A percentile compares a stretch with the other conserved stretches of the same genome.
Conservation (phyloP, 37 sponge, comb jelly and placozoan species). For the Aphrocallistes beatrix region DNA sequence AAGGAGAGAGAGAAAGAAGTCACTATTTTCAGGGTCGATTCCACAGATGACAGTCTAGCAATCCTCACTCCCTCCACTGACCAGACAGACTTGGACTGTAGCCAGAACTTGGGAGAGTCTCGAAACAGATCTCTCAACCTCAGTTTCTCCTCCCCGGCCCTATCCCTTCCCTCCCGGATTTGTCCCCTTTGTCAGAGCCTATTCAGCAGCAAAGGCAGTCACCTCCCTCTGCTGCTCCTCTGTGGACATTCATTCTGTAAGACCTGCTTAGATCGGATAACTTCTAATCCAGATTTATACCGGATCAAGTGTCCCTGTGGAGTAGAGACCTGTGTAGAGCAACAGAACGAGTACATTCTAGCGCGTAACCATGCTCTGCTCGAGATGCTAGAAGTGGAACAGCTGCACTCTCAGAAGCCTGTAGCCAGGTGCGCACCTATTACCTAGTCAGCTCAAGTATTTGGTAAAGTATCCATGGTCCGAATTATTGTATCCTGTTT, state of each 20-base stretch:
- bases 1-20: not conserved
- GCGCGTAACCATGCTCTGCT: constrained; percentile 44
- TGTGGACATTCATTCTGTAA: constrained; percentile 69
- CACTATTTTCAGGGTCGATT: not conserved
- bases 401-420: constrained; percentile 22
- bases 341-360: constrained; percentile 23
- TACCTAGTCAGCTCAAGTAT: not conserved
- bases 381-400: constrained; percentile 39
- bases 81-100: not conserved
- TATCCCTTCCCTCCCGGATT: not conserved
- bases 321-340: constrained; percentile 39
- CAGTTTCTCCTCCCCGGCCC: not conserved
- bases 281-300: constrained; percentile 15
- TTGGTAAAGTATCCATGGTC: no score
- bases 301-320: constrained; percentile 33
- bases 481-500: not conserved
- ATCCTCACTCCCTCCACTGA: constrained; percentile 16
- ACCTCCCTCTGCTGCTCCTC: constrained; percentile 41
- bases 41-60: not conserved
- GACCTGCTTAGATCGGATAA: constrained; percentile 38
- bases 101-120: constrained; percentile 3
- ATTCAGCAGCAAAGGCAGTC: not conserved
- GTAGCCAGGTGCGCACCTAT: not conserved
- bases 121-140: constrained; percentile 8
- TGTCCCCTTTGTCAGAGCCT: constrained; percentile 20